These are phyloP conservation scores for Peromyscus attwateri DNA, from an alignment of 2,797 vertebrate genomes.

Conservation along the genomic window DNA sequence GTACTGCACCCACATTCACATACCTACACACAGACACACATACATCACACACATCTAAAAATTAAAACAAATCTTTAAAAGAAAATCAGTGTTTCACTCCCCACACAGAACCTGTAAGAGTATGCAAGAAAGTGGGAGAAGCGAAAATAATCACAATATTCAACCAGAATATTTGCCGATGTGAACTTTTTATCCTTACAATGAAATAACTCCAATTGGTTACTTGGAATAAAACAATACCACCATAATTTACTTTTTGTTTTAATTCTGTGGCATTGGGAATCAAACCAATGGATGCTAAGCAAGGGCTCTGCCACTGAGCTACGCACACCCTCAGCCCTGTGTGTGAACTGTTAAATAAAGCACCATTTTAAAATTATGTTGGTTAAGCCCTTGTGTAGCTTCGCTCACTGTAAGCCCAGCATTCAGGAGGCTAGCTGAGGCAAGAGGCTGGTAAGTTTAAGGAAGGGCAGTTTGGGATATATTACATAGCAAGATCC, in stretches of 20 bases:
- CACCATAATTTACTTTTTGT: neutral
- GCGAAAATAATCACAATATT: neutral
- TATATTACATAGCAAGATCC: neutral
- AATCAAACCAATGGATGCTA: neutral
- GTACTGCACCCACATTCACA: neutral
- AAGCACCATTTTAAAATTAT: neutral
- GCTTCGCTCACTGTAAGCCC: neutral
- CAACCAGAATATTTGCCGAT: neutral
- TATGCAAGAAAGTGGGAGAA: neutral
- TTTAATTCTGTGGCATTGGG: neutral
- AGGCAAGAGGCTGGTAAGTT: neutral
- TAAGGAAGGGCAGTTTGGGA: neutral
- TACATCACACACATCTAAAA: neutral
- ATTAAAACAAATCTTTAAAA: neutral
- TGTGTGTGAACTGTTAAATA: neutral
- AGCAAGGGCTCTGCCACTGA: neutral
- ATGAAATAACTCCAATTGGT: neutral
- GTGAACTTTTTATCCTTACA: constrained; percentile 1
- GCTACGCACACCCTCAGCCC: too few species aligned
- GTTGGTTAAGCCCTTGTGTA: neutral
- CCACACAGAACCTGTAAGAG: neutral
- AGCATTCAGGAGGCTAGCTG: neutral
- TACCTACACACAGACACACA: neutral
- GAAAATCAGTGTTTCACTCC: neutral
- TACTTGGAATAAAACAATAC: neutral